Percentiles rank a stretch among this genome's conserved stretches.
These are phyloP conservation scores for Thalassoma bifasciatum DNA, from an alignment of 2,113 vertebrate species.

Conservation along the genomic window DNA sequence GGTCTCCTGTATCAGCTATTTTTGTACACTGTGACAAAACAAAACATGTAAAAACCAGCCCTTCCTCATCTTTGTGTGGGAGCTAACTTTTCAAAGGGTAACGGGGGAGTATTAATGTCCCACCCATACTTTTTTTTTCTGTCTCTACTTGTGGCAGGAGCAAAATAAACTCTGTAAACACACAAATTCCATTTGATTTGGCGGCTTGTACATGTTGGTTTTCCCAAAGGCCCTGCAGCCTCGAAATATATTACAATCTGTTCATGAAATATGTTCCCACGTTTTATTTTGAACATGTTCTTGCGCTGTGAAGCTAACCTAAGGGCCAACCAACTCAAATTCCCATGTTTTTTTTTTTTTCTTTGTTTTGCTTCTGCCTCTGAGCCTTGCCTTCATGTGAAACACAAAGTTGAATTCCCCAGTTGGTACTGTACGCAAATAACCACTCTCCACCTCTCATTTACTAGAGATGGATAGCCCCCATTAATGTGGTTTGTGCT, in stretches of 20 bases:
- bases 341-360: not conserved
- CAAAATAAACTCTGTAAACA: not conserved
- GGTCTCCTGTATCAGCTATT: too few species aligned
- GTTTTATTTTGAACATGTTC: constrained; percentile 4
- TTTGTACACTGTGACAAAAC: not conserved
- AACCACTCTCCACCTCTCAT: constrained; percentile 69
- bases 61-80: not conserved
- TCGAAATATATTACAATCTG: constrained; percentile 18
- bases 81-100: not conserved
- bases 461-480: constrained; percentile 58
- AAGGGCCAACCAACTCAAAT: constrained; percentile 4
- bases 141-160: not conserved
- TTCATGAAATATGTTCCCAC: not conserved
- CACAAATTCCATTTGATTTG: constrained; percentile 2
- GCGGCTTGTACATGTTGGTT: not conserved
- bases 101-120: not conserved
- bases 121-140: not conserved
- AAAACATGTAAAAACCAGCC: not conserved
- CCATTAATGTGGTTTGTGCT: constrained; percentile 79
- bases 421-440: constrained; percentile 68
- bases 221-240: not conserved
- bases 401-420: constrained; percentile 51
- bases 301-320: constrained; percentile 1
- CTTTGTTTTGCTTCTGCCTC: not conserved
- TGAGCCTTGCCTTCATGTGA: constrained; percentile 63